A percentile compares a stretch with the other conserved stretches of the same genome.
phyloP scores from a whole-genome alignment of 2,888 invertebrate genomes.

The Idaea aversata region DNA sequence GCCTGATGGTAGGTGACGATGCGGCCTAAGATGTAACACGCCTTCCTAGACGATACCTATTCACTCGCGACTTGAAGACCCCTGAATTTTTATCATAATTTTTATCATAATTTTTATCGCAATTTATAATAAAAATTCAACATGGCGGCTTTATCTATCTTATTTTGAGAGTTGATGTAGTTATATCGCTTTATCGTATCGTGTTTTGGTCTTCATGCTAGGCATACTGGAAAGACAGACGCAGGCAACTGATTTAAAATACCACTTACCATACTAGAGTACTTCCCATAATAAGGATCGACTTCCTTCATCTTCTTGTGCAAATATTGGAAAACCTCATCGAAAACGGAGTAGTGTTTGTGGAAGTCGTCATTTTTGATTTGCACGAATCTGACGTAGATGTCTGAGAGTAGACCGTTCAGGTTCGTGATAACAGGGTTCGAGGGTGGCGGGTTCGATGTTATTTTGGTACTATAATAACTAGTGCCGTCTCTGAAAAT shows the following conservation, averaged over 20 bases:
- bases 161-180: no score
- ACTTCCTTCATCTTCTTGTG: constrained; percentile 57
- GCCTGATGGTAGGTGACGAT: no score
- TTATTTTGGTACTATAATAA: constrained; percentile 12
- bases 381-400: constrained; percentile 49
- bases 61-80: no score
- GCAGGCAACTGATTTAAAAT: not conserved
- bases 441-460: constrained; percentile 30
- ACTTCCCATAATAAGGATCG: constrained; percentile 55
- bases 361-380: constrained; percentile 47
- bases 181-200: no score
- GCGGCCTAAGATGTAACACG: no score
- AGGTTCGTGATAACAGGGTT: constrained; percentile 48
- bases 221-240: not conserved
- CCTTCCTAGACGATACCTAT: no score
- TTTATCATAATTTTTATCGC: no score
- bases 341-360: constrained; percentile 52
- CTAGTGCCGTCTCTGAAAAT: constrained; percentile 10
- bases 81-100: no score
- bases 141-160: no score
- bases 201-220: no score
- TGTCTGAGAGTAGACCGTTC: constrained; percentile 51
- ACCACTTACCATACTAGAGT: constrained; percentile 55
- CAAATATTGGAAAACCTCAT: constrained; percentile 45
- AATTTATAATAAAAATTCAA: no score